Conservation (phyloP, 2,888 invertebrate species). For the Cerastis leucographa region DNA sequence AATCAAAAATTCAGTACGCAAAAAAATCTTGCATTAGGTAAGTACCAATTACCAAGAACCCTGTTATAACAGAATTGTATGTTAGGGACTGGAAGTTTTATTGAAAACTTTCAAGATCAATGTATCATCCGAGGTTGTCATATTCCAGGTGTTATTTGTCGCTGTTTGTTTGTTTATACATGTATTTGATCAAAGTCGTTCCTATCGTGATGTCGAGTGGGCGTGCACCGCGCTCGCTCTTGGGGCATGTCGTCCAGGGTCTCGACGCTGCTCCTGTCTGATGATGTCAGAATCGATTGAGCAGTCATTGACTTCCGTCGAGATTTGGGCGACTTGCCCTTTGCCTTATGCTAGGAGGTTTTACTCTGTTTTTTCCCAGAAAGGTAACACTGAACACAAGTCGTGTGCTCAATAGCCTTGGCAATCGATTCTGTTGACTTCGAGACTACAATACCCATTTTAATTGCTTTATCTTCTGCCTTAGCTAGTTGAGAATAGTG, state of each 20-base stretch:
- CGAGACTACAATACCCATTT: slow-evolving; percentile 90
- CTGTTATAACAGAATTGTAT: neutral
- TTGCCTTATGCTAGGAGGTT: slow-evolving; percentile 92
- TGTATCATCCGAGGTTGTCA: slow-evolving; percentile 22
- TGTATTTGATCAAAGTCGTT: slow-evolving; percentile 91
- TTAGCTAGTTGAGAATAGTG: slow-evolving; percentile 89
- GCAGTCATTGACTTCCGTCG: slow-evolving; percentile 83
- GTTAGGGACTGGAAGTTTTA: neutral
- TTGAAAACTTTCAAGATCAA: slow-evolving; percentile 33
- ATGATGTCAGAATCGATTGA: slow-evolving; percentile 83
- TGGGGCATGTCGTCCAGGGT: slow-evolving; percentile 81
- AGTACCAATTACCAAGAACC: neutral
- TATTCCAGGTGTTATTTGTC: slow-evolving; percentile 5
- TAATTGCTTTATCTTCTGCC: slow-evolving; percentile 88
- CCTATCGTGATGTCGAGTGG: slow-evolving; percentile 77
- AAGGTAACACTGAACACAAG: slow-evolving; percentile 94
- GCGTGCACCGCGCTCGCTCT: slow-evolving; percentile 82
- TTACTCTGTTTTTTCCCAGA: slow-evolving; percentile 91
- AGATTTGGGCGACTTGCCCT: slow-evolving; percentile 91
- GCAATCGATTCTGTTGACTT: slow-evolving; percentile 90
- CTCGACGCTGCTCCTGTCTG: slow-evolving; percentile 87
- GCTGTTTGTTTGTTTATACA: slow-evolving; percentile 80
- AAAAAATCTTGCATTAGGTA: neutral
- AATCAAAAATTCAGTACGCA: slow-evolving; percentile 1
- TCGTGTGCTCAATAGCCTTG: slow-evolving; percentile 92